Conservation (phyloP, 1,140 invertebrate genomes). For the Idris sp. region DNA sequence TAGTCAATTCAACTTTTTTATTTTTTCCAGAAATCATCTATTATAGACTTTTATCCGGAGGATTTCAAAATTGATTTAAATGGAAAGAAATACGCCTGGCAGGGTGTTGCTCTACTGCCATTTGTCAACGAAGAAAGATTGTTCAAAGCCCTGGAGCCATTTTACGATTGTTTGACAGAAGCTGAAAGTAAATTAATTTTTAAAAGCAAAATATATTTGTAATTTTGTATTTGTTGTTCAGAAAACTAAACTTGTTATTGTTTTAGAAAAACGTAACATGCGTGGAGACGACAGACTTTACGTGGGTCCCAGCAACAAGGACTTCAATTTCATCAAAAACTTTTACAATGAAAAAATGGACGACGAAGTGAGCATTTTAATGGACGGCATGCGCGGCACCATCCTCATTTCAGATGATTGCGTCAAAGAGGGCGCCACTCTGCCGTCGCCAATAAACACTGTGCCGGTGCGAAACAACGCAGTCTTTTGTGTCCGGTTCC, state of each 20-base stretch:
- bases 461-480: constrained; percentile 78
- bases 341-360: constrained; percentile 82
- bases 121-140: constrained; percentile 98
- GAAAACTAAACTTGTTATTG: constrained; percentile 23
- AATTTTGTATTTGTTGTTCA: no score
- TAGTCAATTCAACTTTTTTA: no score
- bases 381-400: constrained; percentile 86
- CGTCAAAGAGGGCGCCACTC: constrained; percentile 81
- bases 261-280: constrained; percentile 80
- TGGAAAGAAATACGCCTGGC: constrained; percentile 99
- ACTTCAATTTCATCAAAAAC: constrained; percentile 84
- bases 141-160: constrained; percentile 90
- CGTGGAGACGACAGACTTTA: constrained; percentile 90
- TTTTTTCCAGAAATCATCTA: constrained; percentile 87
- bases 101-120: constrained; percentile 97
- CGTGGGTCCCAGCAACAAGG: constrained; percentile 83
- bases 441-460: constrained; percentile 85
- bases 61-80: constrained; percentile 99
- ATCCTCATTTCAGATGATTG: constrained; percentile 85
- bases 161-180: constrained; percentile 87
- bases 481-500: constrained; percentile 82
- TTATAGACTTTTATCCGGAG: constrained; percentile 99
- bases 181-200: constrained; percentile 85
- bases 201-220: constrained; percentile 2
- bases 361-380: constrained; percentile 77